A percentile compares a stretch with the other conserved stretches of the same genome.
Conservation (phyloP, 2,113 vertebrate species). For the Microcebus jonahi region DNA sequence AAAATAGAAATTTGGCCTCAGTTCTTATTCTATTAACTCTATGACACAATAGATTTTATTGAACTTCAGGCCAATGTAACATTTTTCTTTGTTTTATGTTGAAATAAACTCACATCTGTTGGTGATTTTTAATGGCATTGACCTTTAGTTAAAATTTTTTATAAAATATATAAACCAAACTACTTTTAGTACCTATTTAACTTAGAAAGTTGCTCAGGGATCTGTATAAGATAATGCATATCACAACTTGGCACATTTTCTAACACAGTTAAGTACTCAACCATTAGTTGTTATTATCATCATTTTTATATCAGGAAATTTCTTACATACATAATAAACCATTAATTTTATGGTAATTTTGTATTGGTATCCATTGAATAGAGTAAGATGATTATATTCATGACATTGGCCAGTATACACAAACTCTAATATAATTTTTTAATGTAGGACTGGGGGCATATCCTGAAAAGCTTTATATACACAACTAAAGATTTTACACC, state of each 20-base stretch:
- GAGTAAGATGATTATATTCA: background rate
- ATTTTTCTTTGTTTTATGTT: constrained; percentile 49
- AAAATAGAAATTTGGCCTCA: constrained; percentile 39
- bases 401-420: background rate
- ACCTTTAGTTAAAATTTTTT: constrained; percentile 8
- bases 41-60: constrained; percentile 38
- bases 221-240: background rate
- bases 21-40: constrained; percentile 62
- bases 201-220: background rate
- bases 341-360: constrained; percentile 31
- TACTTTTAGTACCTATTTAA: constrained; percentile 23
- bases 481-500: background rate
- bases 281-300: background rate
- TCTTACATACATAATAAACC: background rate
- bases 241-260: background rate
- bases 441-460: background rate
- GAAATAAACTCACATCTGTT: constrained; percentile 6
- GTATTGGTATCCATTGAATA: background rate
- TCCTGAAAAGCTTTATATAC: background rate
- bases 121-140: constrained; percentile 44
- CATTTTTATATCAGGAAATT: background rate
- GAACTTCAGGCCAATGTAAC: background rate
- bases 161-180: constrained; percentile 22
- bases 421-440: background rate
- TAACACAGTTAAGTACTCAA: background rate